Base-by-base conservation (phyloP, 2,888 invertebrate species). In the Drosophila barbarae region DNA sequence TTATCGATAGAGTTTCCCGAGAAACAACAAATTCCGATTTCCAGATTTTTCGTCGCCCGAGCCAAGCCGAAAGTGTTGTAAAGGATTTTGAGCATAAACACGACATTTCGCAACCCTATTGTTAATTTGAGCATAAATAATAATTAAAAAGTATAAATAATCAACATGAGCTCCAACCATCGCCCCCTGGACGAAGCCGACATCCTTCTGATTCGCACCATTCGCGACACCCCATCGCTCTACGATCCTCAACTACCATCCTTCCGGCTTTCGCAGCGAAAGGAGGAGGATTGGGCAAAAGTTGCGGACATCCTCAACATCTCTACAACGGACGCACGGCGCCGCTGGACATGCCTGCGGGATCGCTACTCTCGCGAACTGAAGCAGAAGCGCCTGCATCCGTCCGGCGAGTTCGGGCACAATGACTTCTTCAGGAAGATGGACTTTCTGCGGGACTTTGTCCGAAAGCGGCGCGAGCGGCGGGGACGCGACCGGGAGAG, bases 351-450 rank as follows among this genome's bases (percentile, higher is more conserved):
- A 1, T 88, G 87, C 3, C 68, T 90, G 9, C 80, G 90, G 3
- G 90, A 90, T 69, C 86, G 89, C 9, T 90, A 90, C 66, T 87
- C 88, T 0, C 84, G 89, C 2, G 90, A 90, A 59, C 73, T 90
- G 1, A 88, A 89, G 49, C 85, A 85, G 49, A 73, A 87, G 69
- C 85, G 86, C 0, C 44, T 85, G 39, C 85, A 88, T 69, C 87
- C 88, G 3, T 63, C 58, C 41, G 73, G 69, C 2, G 86, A 88
- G 7, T 87, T 83, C 41, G 87, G 84, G 0, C 77, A 74, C 21
- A 88, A 85, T 63, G 85, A 87, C 10, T 88, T 88, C 38, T 88
- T 87, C 15, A 67, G 75, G 6, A 84, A 86, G 54, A 88, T 88
- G 88, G 88, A 88, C 39, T 88, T 88, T 44, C 63, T 88, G 42